Evolutionary conservation across 2,113 vertebrate species (phyloP).

Genomic region (Phoxinus phoxinus): DNA sequence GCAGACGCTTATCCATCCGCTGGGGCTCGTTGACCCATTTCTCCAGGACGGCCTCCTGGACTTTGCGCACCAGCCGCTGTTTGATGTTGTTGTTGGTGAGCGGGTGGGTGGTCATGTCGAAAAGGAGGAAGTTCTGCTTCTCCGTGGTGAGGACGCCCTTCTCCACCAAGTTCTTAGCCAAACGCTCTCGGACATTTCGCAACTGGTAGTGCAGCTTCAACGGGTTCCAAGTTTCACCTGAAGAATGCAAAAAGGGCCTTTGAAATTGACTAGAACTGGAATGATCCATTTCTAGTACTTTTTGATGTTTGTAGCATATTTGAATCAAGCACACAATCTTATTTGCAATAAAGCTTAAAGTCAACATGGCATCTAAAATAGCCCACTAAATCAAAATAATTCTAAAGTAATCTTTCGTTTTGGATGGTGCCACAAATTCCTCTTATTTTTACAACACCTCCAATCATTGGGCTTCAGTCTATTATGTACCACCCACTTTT

Average conservation of each 20-base stretch:
- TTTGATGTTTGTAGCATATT: background rate
- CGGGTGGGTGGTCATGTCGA: conserved; percentile 98
- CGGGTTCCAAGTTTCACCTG: conserved; percentile 98
- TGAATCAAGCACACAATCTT: too few relatives aligned
- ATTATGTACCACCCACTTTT: too few relatives aligned
- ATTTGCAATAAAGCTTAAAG: too few relatives aligned
- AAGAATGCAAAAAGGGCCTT: conserved; percentile 18
- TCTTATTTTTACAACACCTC: too few relatives aligned
- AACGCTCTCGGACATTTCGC: conserved; percentile 90
- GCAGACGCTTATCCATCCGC: conserved; percentile 94
- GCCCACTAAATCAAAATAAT: too few relatives aligned
- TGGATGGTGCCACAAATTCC: too few relatives aligned
- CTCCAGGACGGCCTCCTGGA: conserved; percentile 93
- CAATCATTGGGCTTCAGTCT: too few relatives aligned
- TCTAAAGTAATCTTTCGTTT: too few relatives aligned
- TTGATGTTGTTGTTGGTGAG: conserved; percentile 95
- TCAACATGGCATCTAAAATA: too few relatives aligned
- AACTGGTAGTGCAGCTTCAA: conserved; percentile 96
- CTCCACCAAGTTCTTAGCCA: conserved; percentile 97
- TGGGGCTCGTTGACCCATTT: conserved; percentile 97
- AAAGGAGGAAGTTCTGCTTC: conserved; percentile 98
- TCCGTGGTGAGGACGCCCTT: conserved; percentile 97
- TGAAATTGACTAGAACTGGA: background rate
- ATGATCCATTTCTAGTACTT: background rate
- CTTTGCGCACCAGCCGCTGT: conserved; percentile 95